Conservation (phyloP, 2,888 invertebrate genomes). For the Dyspetes luteomarginatus region DNA sequence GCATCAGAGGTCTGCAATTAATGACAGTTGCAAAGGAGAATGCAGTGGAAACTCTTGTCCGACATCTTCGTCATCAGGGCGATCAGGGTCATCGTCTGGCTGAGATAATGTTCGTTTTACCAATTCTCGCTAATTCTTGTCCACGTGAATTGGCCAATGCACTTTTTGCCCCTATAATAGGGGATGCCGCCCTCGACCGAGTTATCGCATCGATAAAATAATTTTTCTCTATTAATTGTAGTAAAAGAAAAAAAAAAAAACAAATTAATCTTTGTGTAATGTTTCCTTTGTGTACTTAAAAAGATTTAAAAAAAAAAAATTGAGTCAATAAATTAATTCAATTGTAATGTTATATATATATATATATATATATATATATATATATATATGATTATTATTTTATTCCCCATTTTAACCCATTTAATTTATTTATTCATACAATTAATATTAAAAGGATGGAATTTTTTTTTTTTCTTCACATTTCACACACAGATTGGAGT, state of each 20-base stretch:
- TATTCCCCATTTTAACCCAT: too few relatives aligned
- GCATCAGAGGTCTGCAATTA: constrained; percentile 67
- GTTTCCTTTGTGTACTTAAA: too few relatives aligned
- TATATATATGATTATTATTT: too few relatives aligned
- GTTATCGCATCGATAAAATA: constrained; percentile 78
- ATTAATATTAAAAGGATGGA: too few relatives aligned
- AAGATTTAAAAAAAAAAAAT: too few relatives aligned
- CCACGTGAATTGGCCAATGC: constrained; percentile 74
- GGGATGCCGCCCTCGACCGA: constrained; percentile 75
- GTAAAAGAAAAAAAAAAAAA: too few relatives aligned
- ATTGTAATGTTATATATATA: too few relatives aligned
- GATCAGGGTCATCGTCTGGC: constrained; percentile 72
- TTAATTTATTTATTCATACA: too few relatives aligned
- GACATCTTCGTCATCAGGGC: constrained; percentile 71
- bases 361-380: too few relatives aligned
- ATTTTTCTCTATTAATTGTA: constrained; percentile 13
- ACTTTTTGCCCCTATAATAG: constrained; percentile 78
- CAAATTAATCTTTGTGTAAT: too few relatives aligned
- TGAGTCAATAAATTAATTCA: background rate
- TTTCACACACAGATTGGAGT: too few relatives aligned
- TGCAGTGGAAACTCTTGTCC: constrained; percentile 73
- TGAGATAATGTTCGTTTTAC: constrained; percentile 76
- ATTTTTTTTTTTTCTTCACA: too few relatives aligned
- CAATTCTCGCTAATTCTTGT: constrained; percentile 76
- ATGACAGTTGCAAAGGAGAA: constrained; percentile 72